Conservation (phyloP, 2,888 invertebrate genomes). For the Sicus ferrugineus region DNA sequence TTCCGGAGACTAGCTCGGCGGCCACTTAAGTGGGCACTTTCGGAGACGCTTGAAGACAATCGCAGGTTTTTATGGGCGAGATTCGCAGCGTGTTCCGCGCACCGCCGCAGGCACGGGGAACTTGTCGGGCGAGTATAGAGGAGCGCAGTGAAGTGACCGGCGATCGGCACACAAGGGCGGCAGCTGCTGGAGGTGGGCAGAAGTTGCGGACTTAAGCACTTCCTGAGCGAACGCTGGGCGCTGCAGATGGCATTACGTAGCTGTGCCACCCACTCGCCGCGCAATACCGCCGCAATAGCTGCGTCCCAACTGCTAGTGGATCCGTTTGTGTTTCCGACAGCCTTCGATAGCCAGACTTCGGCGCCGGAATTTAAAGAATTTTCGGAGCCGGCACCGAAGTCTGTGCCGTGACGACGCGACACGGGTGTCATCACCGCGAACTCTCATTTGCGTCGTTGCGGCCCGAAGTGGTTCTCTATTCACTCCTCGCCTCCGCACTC, state of each 20-base stretch:
- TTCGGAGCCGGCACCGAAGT: slow-evolving; percentile 1
- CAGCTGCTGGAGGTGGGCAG: too few relatives aligned
- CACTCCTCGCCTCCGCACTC: neutral
- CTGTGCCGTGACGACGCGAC: neutral
- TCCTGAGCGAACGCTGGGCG: too few relatives aligned
- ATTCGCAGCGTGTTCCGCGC: neutral
- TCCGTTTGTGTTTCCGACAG: neutral
- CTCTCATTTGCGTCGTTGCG: neutral
- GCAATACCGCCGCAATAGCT: slow-evolving; percentile 22
- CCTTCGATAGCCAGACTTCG: neutral
- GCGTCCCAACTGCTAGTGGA: neutral
- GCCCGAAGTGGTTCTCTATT: too few relatives aligned
- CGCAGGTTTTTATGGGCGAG: slow-evolving; percentile 18
- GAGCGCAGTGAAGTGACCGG: neutral
- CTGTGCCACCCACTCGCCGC: too few relatives aligned
- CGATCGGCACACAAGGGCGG: too few relatives aligned
- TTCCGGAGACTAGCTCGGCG: slow-evolving; percentile 20
- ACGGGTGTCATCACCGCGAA: neutral
- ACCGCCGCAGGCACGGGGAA: neutral
- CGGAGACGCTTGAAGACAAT: slow-evolving; percentile 16
- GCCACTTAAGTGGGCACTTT: slow-evolving; percentile 34
- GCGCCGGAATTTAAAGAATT: slow-evolving; percentile 16
- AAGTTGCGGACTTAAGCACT: too few relatives aligned
- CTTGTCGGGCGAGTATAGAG: neutral
- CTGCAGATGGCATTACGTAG: too few relatives aligned